These are phyloP conservation scores for Zosterops lateralis DNA, from an alignment of 2,113 vertebrate species.

Conservation along the genomic window DNA sequence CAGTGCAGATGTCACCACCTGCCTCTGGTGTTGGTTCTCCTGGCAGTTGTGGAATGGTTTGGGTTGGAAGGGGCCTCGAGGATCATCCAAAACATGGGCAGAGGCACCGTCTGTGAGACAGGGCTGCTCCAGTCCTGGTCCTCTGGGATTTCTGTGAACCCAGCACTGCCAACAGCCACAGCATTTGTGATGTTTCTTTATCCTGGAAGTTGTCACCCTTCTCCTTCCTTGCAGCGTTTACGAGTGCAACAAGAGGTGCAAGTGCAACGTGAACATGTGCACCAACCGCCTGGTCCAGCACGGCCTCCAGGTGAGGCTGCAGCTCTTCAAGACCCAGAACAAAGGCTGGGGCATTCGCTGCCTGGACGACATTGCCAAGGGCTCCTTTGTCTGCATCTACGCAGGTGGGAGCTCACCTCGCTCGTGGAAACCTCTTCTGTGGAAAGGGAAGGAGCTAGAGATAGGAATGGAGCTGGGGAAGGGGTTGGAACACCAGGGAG, in stretches of 20 bases:
- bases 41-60: rapidly evolving
- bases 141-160: not conserved
- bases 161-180: not conserved
- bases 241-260: constrained; percentile 93
- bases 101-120: not conserved
- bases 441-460: not conserved
- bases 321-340: constrained; percentile 98
- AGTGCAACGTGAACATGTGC: constrained; percentile 89
- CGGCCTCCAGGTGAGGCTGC: constrained; percentile 93
- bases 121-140: rapidly evolving
- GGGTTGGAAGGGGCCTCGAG: not conserved
- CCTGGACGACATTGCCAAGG: constrained; percentile 93
- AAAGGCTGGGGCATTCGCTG: constrained; percentile 98
- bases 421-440: not conserved
- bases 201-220: not conserved
- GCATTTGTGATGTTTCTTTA: rapidly evolving
- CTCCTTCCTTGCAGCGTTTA: constrained; percentile 79
- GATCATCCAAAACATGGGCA: rapidly evolving
- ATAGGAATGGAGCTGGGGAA: not conserved
- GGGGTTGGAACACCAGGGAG: not conserved
- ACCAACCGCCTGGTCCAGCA: constrained; percentile 94
- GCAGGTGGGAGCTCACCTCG: constrained; percentile 75
- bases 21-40: not conserved
- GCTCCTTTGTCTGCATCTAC: constrained; percentile 97
- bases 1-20: rapidly evolving